Percentiles rank a stretch among this genome's conserved stretches.
Evolutionary conservation across 92 coral and sea anemone genomes (phyloP).

Genomic region (Montipora capitata): DNA sequence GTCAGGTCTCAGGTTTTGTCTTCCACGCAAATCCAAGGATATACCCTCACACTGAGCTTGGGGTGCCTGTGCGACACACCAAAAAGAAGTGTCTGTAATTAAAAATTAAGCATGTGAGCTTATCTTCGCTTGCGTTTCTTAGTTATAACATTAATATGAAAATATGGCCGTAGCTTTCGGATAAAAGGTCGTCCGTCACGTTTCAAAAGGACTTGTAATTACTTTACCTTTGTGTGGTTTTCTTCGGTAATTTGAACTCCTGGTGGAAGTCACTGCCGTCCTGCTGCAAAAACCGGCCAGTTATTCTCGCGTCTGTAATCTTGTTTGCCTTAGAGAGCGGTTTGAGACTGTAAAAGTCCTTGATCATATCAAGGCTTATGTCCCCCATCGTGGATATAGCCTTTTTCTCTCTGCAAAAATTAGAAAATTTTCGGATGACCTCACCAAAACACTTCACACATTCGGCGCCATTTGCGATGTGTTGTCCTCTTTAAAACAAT

Average conservation of each 20-base stretch:
- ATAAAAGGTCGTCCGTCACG: no score
- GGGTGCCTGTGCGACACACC: no score
- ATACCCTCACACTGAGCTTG: no score
- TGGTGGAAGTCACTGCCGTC: constrained; percentile 48
- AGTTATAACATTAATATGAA: no score
- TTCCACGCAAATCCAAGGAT: no score
- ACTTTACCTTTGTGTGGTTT: constrained; percentile 73
- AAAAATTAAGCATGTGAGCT: no score
- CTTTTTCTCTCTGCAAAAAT: background rate
- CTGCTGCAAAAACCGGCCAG: constrained; percentile 24
- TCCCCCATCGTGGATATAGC: constrained; percentile 72
- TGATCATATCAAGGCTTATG: constrained; percentile 85
- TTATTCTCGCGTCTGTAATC: constrained; percentile 77
- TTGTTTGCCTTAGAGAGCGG: constrained; percentile 78
- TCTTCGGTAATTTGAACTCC: constrained; percentile 88
- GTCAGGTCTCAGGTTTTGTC: no score
- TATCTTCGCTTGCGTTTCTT: no score
- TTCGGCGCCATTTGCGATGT: constrained; percentile 31
- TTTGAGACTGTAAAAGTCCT: constrained; percentile 90
- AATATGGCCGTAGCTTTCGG: background rate
- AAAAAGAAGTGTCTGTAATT: no score
- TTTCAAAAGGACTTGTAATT: background rate
- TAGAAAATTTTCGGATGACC: background rate
- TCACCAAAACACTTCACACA: background rate
- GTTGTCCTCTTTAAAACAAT: background rate